phyloP scores from a whole-genome alignment of 1,140 invertebrate genomes.

The Propsilocerus akamusi region DNA sequence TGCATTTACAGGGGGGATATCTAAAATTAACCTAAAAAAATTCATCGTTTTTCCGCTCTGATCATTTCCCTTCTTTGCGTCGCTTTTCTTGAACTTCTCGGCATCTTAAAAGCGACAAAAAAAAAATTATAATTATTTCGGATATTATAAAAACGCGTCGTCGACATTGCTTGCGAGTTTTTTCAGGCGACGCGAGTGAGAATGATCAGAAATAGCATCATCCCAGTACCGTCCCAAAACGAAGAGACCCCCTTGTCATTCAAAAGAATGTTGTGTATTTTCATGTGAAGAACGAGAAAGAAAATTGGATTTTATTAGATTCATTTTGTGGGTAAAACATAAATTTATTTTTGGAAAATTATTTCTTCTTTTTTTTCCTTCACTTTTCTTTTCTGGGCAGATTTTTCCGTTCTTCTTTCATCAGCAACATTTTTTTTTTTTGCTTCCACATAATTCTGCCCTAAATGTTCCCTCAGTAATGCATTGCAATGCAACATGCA shows the following conservation, averaged over 20 bases:
- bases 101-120: background rate
- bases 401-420: background rate
- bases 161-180: too few species aligned
- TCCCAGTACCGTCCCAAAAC: too few species aligned
- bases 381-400: too few species aligned
- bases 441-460: background rate
- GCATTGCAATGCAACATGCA: background rate
- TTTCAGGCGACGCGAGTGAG: too few species aligned
- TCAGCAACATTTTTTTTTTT: background rate
- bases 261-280: background rate
- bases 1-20: conserved; percentile 2
- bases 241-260: background rate
- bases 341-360: conserved; percentile 2
- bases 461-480: background rate
- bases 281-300: too few species aligned
- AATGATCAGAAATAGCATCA: conserved; percentile 2
- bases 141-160: background rate
- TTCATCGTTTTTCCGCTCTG: background rate
- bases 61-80: background rate
- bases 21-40: background rate
- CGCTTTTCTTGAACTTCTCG: background rate
- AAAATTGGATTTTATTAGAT: conserved; percentile 1
- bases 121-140: background rate
- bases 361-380: background rate
- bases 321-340: conserved; percentile 3